Percentiles rank a stretch among this genome's conserved stretches.
phyloP scores from a whole-genome alignment of 2,113 vertebrate species.

The Mesoclemmys tuberculata region DNA sequence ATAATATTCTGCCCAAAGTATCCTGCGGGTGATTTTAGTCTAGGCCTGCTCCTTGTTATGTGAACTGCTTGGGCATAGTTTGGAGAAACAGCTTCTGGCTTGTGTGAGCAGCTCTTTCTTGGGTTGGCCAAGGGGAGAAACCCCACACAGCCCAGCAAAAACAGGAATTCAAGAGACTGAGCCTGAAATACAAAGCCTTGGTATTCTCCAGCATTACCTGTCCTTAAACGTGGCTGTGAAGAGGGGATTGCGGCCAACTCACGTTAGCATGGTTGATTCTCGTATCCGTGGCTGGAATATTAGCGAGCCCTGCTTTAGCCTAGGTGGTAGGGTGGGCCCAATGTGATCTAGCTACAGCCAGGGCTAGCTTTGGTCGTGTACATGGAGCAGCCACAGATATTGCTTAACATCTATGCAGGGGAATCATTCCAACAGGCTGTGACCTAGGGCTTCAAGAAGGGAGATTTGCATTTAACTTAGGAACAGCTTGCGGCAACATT shows the following conservation, averaged over 20 bases:
- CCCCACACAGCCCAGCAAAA: background rate
- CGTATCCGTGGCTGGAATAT: background rate
- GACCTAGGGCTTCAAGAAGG: background rate
- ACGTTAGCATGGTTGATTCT: background rate
- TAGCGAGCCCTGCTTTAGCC: background rate
- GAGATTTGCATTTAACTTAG: too few relatives aligned
- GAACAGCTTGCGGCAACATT: background rate
- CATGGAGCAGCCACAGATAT: background rate
- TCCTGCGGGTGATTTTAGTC: background rate
- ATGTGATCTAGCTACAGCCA: background rate
- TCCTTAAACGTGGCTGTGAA: background rate
- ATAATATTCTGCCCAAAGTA: background rate
- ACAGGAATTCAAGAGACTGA: background rate
- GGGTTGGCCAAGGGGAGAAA: background rate
- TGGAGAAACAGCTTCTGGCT: background rate
- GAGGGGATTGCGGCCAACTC: background rate
- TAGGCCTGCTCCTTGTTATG: background rate
- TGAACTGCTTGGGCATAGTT: background rate
- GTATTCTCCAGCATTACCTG: background rate
- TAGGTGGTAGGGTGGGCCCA: background rate
- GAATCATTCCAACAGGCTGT: background rate
- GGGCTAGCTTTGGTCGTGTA: background rate
- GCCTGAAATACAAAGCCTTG: background rate
- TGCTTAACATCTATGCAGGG: background rate
- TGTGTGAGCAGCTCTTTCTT: background rate